These are phyloP conservation scores for Silurus aristotelis DNA, from an alignment of 2,797 vertebrate species.

Conservation along the genomic window DNA sequence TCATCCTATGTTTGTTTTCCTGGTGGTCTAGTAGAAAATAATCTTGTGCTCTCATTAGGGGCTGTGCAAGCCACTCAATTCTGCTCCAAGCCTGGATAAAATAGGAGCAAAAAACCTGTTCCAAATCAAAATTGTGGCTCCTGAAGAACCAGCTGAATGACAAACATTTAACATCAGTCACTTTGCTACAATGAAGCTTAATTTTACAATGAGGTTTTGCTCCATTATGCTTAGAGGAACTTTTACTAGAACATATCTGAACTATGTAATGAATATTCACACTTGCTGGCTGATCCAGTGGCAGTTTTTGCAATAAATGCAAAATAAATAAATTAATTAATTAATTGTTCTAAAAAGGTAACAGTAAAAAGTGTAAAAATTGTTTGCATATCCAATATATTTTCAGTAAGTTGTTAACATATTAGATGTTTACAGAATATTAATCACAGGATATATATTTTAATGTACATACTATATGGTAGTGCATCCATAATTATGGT, in stretches of 20 bases:
- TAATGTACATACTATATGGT: neutral
- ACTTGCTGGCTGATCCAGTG: neutral
- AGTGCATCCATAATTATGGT: neutral
- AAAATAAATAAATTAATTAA: neutral
- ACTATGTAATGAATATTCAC: neutral
- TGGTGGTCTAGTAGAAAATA: no score
- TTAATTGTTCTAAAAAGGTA: no score
- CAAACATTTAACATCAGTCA: neutral
- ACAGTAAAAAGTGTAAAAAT: no score
- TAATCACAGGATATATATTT: neutral
- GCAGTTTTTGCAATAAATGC: neutral
- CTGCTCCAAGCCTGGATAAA: no score
- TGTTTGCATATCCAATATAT: no score
- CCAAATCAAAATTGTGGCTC: no score
- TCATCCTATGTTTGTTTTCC: neutral
- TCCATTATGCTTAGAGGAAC: neutral
- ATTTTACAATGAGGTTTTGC: neutral
- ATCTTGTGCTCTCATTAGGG: no score
- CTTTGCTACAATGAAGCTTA: neutral
- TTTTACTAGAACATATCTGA: neutral
- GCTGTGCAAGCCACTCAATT: no score
- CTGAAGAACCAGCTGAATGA: no score
- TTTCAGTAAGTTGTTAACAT: no score
- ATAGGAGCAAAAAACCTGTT: no score
- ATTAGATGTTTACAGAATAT: no score